These are phyloP conservation scores for Xiphophorus maculatus DNA, from an alignment of 2,113 vertebrate species.

Conservation along the genomic window DNA sequence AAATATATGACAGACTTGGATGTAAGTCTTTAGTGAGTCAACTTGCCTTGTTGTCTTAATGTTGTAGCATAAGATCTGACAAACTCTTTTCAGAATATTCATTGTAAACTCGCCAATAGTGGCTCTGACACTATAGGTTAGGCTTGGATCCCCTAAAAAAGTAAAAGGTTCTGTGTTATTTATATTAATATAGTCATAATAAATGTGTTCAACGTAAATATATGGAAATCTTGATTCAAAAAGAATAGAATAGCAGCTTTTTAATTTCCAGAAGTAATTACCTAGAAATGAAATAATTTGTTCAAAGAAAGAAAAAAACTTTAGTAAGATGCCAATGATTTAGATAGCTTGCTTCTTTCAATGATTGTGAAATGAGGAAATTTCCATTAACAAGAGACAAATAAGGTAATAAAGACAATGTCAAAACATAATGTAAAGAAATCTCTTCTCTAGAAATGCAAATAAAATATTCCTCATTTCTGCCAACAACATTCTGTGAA, in stretches of 20 bases:
- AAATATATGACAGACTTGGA: constrained; percentile 4
- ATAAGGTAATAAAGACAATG: neutral
- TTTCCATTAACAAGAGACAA: neutral
- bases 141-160: neutral
- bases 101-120: neutral
- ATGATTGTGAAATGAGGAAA: neutral
- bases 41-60: neutral
- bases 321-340: neutral
- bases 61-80: neutral
- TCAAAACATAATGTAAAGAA: neutral
- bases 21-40: neutral
- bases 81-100: neutral
- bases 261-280: neutral
- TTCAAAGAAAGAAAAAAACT: neutral
- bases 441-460: neutral
- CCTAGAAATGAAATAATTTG: neutral
- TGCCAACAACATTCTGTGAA: neutral
- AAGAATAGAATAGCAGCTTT: too few relatives aligned
- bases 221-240: neutral
- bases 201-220: neutral
- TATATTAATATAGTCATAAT: neutral
- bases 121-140: neutral
- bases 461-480: neutral
- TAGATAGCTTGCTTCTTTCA: neutral
- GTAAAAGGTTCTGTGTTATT: neutral